Evolutionary conservation across 2,113 vertebrate genomes (phyloP), one percentile per base, ranked within the genome.

Genomic region (Scytalopus superciliaris): DNA sequence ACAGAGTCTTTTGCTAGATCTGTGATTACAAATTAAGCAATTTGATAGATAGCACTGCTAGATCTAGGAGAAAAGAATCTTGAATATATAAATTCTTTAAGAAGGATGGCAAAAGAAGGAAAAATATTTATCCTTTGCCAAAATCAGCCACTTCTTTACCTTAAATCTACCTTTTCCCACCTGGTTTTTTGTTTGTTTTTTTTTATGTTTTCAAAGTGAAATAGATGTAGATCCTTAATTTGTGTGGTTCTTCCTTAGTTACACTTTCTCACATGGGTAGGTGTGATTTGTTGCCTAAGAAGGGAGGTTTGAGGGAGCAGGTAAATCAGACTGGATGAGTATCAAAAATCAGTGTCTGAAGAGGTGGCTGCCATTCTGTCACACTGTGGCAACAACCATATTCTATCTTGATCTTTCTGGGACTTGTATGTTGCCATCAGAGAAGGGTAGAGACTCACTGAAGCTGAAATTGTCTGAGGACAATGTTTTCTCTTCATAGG

Each of bases 361-460:
- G 50, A 16, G 12, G 12, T 35, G 27, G 9, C 24, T 92, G 45
- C 56, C 24, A 5, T 62, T 89, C 44, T 70, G 31, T 27, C 45
- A 53, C 33, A n/a, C 10, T 19, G 14, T 25, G 42, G 25, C 39
- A 74, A 27, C 25, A 39, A 3, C 42, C 24, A n/a, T 0, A 0
- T 6, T n/a, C 14, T 19, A 1, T 84, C 25, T 68, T 21, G 2
- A 4, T 28, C 8, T 2, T 74, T 87, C 49, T 47, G 25, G 47
- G 42, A 40, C 40, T 40, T 89, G 11, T 21, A 22, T 22, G 8
- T 45, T 69, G 21, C 22, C 24, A 44, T 47, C 22, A 47, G 28
- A 18, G 86, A 70, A 67, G 14, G 19, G 3, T 5, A 77, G 68
- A 49, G 64, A 56, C 16, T 69, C 12, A 25, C 69, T 49, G 56